Evolutionary conservation across 53 echinoderm and acorn worm genomes (phyloP).

Genomic region (Zoroaster sp.): DNA sequence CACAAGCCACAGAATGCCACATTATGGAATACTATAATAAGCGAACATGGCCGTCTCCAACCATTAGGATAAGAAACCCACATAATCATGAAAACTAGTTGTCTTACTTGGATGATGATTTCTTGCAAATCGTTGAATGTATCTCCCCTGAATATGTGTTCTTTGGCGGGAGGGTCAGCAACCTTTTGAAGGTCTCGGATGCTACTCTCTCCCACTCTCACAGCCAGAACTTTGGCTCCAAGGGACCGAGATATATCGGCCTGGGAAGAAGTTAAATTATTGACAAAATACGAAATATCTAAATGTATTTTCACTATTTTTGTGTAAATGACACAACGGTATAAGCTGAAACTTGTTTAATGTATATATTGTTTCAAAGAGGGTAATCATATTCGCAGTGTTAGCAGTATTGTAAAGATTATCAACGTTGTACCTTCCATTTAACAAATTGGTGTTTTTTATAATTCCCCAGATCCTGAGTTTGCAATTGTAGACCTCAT

Average conservation of each 20-base stretch:
- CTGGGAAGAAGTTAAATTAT: constrained; percentile 36
- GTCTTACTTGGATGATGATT: constrained; percentile 81
- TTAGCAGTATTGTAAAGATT: background rate
- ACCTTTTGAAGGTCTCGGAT: constrained; percentile 69
- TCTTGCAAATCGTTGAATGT: constrained; percentile 81
- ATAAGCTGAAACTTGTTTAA: too few relatives aligned
- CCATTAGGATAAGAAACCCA: too few relatives aligned
- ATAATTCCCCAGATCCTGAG: too few relatives aligned
- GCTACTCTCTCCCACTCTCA: constrained; percentile 80
- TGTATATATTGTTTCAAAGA: too few relatives aligned
- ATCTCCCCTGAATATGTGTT: constrained; percentile 92
- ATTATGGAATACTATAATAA: too few relatives aligned
- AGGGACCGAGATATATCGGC: constrained; percentile 75
- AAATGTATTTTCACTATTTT: background rate
- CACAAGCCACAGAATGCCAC: too few relatives aligned
- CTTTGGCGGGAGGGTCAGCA: constrained; percentile 78
- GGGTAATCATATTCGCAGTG: background rate
- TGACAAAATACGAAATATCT: background rate
- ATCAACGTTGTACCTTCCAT: background rate
- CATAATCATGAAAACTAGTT: too few relatives aligned
- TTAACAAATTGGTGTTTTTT: too few relatives aligned
- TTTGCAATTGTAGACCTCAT: too few relatives aligned
- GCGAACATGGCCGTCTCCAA: too few relatives aligned
- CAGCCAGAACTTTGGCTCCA: constrained; percentile 85
- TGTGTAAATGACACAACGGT: background rate